A percentile compares a stretch with the other conserved stretches of the same genome.
These are phyloP conservation scores for Stegodyphus dumicola DNA, from an alignment of 1,140 invertebrate species.

Conservation along the genomic window DNA sequence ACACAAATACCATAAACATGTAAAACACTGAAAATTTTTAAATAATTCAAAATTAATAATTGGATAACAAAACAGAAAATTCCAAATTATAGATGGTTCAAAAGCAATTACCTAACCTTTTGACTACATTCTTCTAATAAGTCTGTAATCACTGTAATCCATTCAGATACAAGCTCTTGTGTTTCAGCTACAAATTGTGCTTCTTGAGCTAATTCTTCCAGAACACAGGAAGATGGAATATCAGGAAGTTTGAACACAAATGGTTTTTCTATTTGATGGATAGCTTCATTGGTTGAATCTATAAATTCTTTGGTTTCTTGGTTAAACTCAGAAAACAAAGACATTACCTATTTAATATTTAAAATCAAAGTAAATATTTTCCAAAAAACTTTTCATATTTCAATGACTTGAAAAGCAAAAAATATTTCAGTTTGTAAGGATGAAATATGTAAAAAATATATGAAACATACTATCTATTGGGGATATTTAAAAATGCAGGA, in stretches of 20 bases:
- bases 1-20: too few species aligned
- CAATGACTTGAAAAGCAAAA: too few species aligned
- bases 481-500: too few species aligned
- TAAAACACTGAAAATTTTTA: too few species aligned
- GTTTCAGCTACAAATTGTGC: slow-evolving; percentile 19
- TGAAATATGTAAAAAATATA: too few species aligned
- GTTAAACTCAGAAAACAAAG: slow-evolving; percentile 4
- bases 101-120: neutral
- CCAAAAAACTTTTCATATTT: too few species aligned
- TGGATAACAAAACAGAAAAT: too few species aligned
- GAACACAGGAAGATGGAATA: neutral
- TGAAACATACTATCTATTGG: too few species aligned
- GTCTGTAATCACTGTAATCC: neutral
- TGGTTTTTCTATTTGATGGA: slow-evolving; percentile 24
- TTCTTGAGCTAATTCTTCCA: slow-evolving; percentile 20
- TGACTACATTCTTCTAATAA: slow-evolving; percentile 3
- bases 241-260: slow-evolving; percentile 7
- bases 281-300: slow-evolving; percentile 2
- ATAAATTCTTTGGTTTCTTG: slow-evolving; percentile 11
- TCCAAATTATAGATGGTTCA: too few species aligned
- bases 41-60: too few species aligned
- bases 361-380: too few species aligned
- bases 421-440: too few species aligned
- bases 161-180: neutral
- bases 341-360: neutral